Percentiles rank a stretch among this genome's conserved stretches.
phyloP scores from a whole-genome alignment of 2,888 invertebrate species.

The Coremacera marginata region DNA sequence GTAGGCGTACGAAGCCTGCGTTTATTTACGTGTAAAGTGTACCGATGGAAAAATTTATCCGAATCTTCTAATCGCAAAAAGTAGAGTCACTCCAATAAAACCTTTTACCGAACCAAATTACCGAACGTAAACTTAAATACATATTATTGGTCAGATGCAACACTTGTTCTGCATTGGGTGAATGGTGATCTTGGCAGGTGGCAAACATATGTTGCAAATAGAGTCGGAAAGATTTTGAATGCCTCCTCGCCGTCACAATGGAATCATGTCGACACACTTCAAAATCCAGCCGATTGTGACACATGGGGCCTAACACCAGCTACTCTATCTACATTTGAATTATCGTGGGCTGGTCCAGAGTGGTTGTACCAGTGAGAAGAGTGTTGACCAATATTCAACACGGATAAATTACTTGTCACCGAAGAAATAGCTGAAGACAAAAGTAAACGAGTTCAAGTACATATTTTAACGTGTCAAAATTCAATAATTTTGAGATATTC shows the following conservation, averaged over 20 bases:
- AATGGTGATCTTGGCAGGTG: too few relatives aligned
- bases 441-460: too few relatives aligned
- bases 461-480: background rate
- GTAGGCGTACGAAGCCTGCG: too few relatives aligned
- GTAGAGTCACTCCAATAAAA: too few relatives aligned
- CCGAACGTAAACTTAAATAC: too few relatives aligned
- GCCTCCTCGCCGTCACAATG: background rate
- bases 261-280: background rate
- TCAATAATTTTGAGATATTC: background rate
- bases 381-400: background rate
- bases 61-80: too few relatives aligned
- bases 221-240: background rate
- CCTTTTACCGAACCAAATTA: too few relatives aligned
- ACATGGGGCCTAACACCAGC: slow-evolving; percentile 12
- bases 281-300: slow-evolving; percentile 19
- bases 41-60: too few relatives aligned
- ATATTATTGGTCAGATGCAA: too few relatives aligned
- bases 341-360: background rate
- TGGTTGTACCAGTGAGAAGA: background rate
- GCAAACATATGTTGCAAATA: background rate
- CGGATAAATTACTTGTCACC: background rate
- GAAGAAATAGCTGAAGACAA: too few relatives aligned
- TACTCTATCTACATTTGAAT: background rate
- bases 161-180: too few relatives aligned
- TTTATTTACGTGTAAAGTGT: too few relatives aligned